Conservation (phyloP, 2,113 vertebrate species). For the Nettapus auritus region DNA sequence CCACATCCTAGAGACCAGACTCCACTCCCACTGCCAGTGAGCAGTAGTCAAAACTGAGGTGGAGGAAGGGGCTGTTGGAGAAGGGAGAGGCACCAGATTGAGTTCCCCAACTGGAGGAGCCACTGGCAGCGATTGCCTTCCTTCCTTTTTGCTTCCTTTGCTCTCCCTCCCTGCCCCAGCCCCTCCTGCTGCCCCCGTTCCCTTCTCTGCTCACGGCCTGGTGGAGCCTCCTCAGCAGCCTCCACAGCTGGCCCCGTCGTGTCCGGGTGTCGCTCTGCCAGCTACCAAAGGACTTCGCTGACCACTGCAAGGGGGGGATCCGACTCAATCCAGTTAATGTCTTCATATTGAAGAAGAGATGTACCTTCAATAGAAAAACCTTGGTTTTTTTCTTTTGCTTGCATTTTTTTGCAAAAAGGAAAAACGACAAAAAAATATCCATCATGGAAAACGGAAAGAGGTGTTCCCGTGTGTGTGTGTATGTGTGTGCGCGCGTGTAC, state of each 20-base stretch:
- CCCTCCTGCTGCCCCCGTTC: not conserved
- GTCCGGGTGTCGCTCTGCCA: conserved; percentile 64
- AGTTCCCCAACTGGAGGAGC: not conserved
- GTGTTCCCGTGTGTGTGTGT: conserved; percentile 73
- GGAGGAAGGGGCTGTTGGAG: conserved; percentile 54
- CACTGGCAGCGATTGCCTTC: conserved; percentile 64
- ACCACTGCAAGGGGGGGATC: conserved; percentile 85
- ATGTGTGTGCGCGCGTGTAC: conserved; percentile 68
- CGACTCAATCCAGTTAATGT: conserved; percentile 85
- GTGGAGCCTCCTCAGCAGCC: conserved; percentile 66
- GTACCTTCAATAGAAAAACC: conserved; percentile 87
- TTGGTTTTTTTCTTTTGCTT: conserved; percentile 82
- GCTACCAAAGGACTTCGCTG: conserved; percentile 82
- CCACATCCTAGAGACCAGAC: conserved; percentile 55
- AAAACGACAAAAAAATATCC: conserved; percentile 73
- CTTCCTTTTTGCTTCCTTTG: conserved; percentile 58
- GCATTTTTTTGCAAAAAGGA: conserved; percentile 84
- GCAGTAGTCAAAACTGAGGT: conserved; percentile 53
- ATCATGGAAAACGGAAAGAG: conserved; percentile 68
- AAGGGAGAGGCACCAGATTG: conserved; percentile 51
- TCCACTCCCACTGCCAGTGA: conserved; percentile 47
- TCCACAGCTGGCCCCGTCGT: conserved; percentile 65
- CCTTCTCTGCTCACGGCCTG: conserved; percentile 65
- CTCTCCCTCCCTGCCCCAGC: not conserved
- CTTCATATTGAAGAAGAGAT: conserved; percentile 91